Evolutionary conservation across 92 coral and sea anemone genomes (phyloP), one percentile per base, ranked within the genome.

Genomic region (Epizoanthus stellaris): DNA sequence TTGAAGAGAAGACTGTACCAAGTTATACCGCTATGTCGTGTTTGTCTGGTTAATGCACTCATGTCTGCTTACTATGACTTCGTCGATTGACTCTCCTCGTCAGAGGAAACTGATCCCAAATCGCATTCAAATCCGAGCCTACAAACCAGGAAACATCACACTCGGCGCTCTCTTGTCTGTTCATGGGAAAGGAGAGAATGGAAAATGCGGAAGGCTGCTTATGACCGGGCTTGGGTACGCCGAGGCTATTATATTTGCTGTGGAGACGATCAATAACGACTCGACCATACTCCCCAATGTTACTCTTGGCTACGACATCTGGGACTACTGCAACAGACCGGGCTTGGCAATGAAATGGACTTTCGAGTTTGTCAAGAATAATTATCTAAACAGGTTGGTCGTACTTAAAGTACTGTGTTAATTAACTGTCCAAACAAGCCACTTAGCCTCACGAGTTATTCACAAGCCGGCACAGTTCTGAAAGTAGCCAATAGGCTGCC

Each of bases 311-410:
- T 23, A 23, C 25, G 25, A 23, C 25, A 23, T 23, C 25, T 23
- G 71, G 71, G 71, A 66, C 20, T 66, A 66, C 71, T 66, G 71
- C 42, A 66, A 66, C 71, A 20, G 38, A 10, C 71, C 71, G 17
- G 43, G 71, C 8, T 17, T 66, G 71, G 71, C 71, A 23, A 66
- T 66, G 71, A 66, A 66, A 34, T 34, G 71, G 71, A 25, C 40
- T 40, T 66, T 66, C 21, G 71, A 66, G 21, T 34, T 66, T 66
- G 71, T 66, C 71, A 66, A 66, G 15, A 25, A 66, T 17, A 66
- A 66, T 66, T 66, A 66, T 17, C 34, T 66, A 40, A 66, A 34
- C 71, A 66, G 45, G 71, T 66, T 1, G 9, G 71, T 34, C 13
- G 16, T 6, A 6, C 20, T 6, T 42, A 42, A 6, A 42, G 47